Base-by-base conservation (phyloP, 2,888 invertebrate species). In the Heliothis peltigera region DNA sequence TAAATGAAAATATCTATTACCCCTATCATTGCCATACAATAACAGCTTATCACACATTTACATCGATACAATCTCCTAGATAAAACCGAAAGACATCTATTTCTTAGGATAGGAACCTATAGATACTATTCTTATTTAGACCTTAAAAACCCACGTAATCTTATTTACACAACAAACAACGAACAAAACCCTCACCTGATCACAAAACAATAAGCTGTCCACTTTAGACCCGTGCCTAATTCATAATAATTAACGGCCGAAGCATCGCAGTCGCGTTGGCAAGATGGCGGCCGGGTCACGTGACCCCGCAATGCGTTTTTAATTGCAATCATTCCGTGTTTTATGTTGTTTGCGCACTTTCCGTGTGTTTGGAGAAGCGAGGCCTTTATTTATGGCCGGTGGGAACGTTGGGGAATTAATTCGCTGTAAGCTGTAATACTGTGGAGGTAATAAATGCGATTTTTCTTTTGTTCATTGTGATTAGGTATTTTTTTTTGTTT, bases 281-380 rank as follows among this genome's bases (percentile, higher is more conserved):
- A 93, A 93, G 91, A 94, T 93, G 94, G 93, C 94, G 86, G 74
- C 82, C 74, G 77, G 81, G 89, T 83, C 92, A 91, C 92, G 92
- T 90, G 93, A 88, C 91, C 91, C 77, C 82, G 82, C 92, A 92
- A 93, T 93, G 93, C 93, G 92, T 95, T 94, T 94, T 93, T 94
- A 94, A 94, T 93, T 94, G 94, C 93, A 94, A 94, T 94, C 93
- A 92, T 94, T 93, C 89, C 90, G 92, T 94, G 94, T 94, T 95
- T 95, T 95, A 95, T 93, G 93, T 92, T 94, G 94, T 94, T 94
- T 94, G 90, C 89, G 82, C 88, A 89, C 91, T 92, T 91, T 90
- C 89, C 88, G 89, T 86, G 79, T 89, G 93, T 92, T 92, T 92
- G 90, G 82, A 80, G 83, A 75, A 83, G 84, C 88, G 84, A 87